Base-by-base conservation (phyloP, 2,888 invertebrate genomes). In the Tetrapedia diversipes region DNA sequence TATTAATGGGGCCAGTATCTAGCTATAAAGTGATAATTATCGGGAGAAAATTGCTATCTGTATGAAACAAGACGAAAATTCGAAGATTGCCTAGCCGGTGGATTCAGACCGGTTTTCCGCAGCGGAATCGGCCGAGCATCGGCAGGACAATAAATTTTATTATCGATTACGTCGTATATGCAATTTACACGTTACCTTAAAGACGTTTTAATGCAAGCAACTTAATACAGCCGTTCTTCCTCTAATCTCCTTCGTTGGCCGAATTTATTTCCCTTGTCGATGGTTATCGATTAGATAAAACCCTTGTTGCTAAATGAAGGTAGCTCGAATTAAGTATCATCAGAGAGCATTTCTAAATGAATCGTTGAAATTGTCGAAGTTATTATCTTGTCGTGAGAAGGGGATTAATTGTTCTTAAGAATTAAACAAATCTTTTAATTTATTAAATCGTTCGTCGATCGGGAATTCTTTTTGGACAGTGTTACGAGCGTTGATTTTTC, bases 41-140 rank as follows among this genome's bases (percentile, higher is more conserved):
- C 53, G 10, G 51, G 57, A 71, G 79, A 67, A 78, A 74, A 71
- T 39, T 70, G 67, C 65, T 77, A 70, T 77, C 70, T 51, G 73
- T 67, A 60, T 57, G 71, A 71, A 68, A 54, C 39, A 41, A 59
- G 53, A 57, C 56, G 81, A 77, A 66, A 75, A 66, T 37, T 39
- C 39, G 77, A 66, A 51, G 66, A 63, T 77, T 54, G 68, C 49
- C 47, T 29, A n/a, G 53, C 8, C 19, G 49, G 43, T n/a, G 63
- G 69, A 77, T 68, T 68, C 66, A 47, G 75, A 81, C 81, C 81
- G 81, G 81, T 81, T 81, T 64, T 39, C 71, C 57, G 53, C 4
- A 39, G 27, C 10, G 63, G 77, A 70, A 64, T 73, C 60, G 43
- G 60, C 74, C 71, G 74, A 81, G 24, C 51, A 65, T 80, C 76